Evolutionary conservation across 2,888 invertebrate genomes (phyloP), one percentile per base, ranked within the genome.

Genomic region (Drosophila flavopinicola): DNA sequence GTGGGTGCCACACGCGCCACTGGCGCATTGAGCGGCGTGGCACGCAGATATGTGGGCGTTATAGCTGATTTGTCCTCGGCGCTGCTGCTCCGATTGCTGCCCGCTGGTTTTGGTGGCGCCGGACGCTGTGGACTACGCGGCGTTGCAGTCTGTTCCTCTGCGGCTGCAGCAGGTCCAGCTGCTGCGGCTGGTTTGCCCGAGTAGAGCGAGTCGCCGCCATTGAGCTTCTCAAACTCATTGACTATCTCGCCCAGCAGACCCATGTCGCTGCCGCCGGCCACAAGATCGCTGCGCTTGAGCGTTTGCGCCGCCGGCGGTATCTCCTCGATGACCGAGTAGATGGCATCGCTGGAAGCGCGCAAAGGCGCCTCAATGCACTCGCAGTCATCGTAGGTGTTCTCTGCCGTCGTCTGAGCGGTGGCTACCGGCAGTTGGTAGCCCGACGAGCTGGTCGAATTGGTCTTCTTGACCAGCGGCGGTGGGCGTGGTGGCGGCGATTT

Each of bases 281-380:
- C 91, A 29, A 89, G 74, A 68, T 89, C 90, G 48, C 87, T 90
- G 25, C 88, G 88, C 51, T 88, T 89, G 2, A 89, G 74, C 6
- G 90, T 88, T 51, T 87, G 82, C 2, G 87, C 78, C 0, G 92
- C 91, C 1, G 93, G 92, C 0, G 95, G 94, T 29, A 94, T 93
- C 88, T 97, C 97, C 86, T 97, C 96, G 45, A 97, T 97, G 0
- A 96, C 95, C 0, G 96, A 96, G 88, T 97, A 97, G 67, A 97
- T 97, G 84, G 96, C 96, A 85, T 96, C 96, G 79, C 95, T 96
- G 13, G 90, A 91, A 42, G 91, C 91, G 2, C 71, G 69, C 11
- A 94, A 87, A 0, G 94, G 93, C 0, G 93, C 92, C 65, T 91
- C 91, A 23, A 93, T 93, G 38, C 93, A 92, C 66, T 95, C 94